Percentiles rank a stretch among this genome's conserved stretches.
Conservation (phyloP, 2,888 invertebrate genomes). For the Tipula lateralis region DNA sequence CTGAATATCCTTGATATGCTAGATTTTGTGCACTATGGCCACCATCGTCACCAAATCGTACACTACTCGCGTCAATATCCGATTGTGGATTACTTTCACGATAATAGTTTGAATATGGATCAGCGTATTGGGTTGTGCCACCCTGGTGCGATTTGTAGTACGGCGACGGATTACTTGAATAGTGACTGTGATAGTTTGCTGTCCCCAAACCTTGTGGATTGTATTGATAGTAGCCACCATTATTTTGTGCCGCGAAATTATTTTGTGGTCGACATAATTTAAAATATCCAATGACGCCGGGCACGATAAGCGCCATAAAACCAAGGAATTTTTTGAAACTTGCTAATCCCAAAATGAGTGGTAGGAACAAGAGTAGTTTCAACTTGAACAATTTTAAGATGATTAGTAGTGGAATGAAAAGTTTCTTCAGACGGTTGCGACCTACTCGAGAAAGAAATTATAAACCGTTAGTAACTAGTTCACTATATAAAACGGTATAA, state of each 20-base stretch:
- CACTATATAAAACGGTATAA: slow-evolving; percentile 16
- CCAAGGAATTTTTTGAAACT: slow-evolving; percentile 81
- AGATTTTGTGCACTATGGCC: slow-evolving; percentile 55
- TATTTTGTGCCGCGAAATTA: slow-evolving; percentile 50
- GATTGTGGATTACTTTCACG: slow-evolving; percentile 43
- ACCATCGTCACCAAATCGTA: slow-evolving; percentile 61
- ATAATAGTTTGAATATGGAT: slow-evolving; percentile 48
- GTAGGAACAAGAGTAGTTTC: slow-evolving; percentile 74
- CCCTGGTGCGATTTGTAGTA: slow-evolving; percentile 35
- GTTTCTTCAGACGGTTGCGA: slow-evolving; percentile 73
- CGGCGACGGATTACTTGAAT: slow-evolving; percentile 40
- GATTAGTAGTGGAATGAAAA: slow-evolving; percentile 75
- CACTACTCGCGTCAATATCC: slow-evolving; percentile 48
- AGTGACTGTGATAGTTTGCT: slow-evolving; percentile 55
- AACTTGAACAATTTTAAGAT: slow-evolving; percentile 79
- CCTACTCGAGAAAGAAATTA: slow-evolving; percentile 50
- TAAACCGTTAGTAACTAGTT: slow-evolving; percentile 35
- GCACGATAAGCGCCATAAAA: slow-evolving; percentile 72
- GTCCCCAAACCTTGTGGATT: slow-evolving; percentile 70
- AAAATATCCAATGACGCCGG: slow-evolving; percentile 77
- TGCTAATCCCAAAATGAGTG: slow-evolving; percentile 74
- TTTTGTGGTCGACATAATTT: slow-evolving; percentile 74
- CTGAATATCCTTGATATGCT: slow-evolving; percentile 68
- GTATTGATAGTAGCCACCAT: slow-evolving; percentile 56
- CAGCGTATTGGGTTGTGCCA: slow-evolving; percentile 43